Evolutionary conservation across 92 coral and sea anemone species (phyloP).

Genomic region (Diadumene lineata): DNA sequence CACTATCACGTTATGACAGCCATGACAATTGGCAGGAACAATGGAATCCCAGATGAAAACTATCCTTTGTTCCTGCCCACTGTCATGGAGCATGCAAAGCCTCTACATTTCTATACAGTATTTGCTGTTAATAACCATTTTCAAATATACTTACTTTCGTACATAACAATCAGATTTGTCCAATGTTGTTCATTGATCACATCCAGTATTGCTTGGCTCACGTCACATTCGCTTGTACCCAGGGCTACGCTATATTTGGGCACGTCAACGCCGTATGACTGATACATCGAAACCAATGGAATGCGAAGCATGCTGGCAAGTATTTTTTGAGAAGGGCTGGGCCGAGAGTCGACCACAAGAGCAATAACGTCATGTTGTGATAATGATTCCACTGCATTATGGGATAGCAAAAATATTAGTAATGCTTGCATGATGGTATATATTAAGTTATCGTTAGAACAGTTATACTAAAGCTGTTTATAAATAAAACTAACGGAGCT

Average conservation of each 20-base stretch:
- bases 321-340: slow-evolving; percentile 32
- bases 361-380: slow-evolving; percentile 40
- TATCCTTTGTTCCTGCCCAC: too few species aligned
- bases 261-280: slow-evolving; percentile 16
- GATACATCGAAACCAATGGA: slow-evolving; percentile 53
- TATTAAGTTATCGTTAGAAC: background rate
- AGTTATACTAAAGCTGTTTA: background rate
- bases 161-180: slow-evolving; percentile 40
- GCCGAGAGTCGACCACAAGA: slow-evolving; percentile 37
- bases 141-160: slow-evolving; percentile 47
- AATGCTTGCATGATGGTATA: too few species aligned
- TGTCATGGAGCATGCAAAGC: too few species aligned
- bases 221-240: slow-evolving; percentile 45
- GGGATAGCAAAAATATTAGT: background rate
- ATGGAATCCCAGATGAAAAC: too few species aligned
- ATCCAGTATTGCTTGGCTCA: slow-evolving; percentile 42
- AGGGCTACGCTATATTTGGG: slow-evolving; percentile 31
- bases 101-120: too few species aligned
- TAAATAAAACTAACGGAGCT: too few species aligned
- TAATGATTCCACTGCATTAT: slow-evolving; percentile 33
- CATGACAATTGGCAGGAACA: too few species aligned
- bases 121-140: background rate
- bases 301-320: slow-evolving; percentile 45
- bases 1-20: too few species aligned
- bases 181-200: slow-evolving; percentile 33